A percentile compares a stretch with the other conserved stretches of the same genome.
Conservation (phyloP, 2,888 invertebrate species). For the Alloplasta piceator region DNA sequence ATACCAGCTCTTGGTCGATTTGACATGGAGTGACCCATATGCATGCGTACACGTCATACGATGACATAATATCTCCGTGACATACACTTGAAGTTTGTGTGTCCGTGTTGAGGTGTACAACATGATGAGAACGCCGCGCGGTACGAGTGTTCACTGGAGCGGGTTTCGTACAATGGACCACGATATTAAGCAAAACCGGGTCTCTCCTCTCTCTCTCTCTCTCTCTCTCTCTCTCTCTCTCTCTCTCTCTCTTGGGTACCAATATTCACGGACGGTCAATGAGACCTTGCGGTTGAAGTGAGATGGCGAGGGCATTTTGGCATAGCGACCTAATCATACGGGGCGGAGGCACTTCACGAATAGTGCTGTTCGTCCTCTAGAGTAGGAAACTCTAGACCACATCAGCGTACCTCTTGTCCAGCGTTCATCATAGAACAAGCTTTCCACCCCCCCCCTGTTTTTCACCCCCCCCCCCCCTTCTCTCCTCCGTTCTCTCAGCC, state of each 20-base stretch:
- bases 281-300: neutral
- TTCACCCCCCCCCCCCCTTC: neutral
- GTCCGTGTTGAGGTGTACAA: constrained; percentile 9
- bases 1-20: too few species aligned
- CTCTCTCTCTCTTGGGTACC: neutral
- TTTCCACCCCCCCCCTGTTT: neutral
- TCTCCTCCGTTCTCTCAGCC: constrained; percentile 2
- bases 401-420: constrained; percentile 46
- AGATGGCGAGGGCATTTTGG: constrained; percentile 32
- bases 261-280: too few species aligned
- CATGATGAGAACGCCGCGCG: constrained; percentile 20
- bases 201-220: constrained; percentile 31
- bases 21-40: too few species aligned
- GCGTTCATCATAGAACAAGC: constrained; percentile 35
- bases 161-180: constrained; percentile 51
- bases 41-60: neutral
- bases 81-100: constrained; percentile 21
- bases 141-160: constrained; percentile 51
- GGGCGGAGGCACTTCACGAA: constrained; percentile 37
- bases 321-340: constrained; percentile 55
- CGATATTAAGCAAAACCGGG: constrained; percentile 55
- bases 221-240: too few species aligned
- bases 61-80: constrained; percentile 17
- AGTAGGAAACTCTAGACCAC: constrained; percentile 33
- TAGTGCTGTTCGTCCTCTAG: constrained; percentile 42